Conservation (phyloP, 1,140 invertebrate genomes). For the Neodiprion pinetum region DNA sequence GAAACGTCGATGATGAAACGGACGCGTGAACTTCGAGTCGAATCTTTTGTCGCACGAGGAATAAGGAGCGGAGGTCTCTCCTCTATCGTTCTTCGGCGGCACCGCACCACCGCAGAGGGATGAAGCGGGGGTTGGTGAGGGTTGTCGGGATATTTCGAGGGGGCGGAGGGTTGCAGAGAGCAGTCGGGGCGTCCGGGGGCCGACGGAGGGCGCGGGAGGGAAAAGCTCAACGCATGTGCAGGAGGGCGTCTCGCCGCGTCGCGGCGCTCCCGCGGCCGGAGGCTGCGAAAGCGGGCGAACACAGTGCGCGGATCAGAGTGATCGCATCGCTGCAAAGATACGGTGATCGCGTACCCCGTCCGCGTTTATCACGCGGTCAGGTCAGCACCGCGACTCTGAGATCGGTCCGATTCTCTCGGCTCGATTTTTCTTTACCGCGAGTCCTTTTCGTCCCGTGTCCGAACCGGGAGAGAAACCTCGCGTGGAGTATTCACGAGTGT, state of each 20-base stretch:
- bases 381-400: background rate
- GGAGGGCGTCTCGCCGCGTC: constrained; percentile 55
- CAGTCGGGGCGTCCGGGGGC: constrained; percentile 24
- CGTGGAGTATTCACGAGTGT: no score
- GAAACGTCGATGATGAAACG: no score
- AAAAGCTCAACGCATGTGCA: constrained; percentile 60
- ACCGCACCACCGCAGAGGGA: constrained; percentile 44
- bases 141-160: constrained; percentile 25
- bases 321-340: constrained; percentile 56
- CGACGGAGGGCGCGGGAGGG: constrained; percentile 42
- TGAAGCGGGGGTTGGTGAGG: constrained; percentile 34
- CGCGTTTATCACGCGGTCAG: constrained; percentile 4
- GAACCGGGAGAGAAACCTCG: constrained; percentile 6
- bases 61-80: no score
- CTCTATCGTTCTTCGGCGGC: background rate
- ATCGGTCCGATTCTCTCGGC: background rate
- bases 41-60: no score
- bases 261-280: constrained; percentile 54
- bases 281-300: constrained; percentile 57
- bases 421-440: background rate
- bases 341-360: constrained; percentile 32
- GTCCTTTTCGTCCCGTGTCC: background rate
- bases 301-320: constrained; percentile 60
- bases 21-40: no score
- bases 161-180: constrained; percentile 29